A percentile compares a stretch with the other conserved stretches of the same genome.
These are phyloP conservation scores for Penaeus vannamei DNA, from an alignment of 1,140 invertebrate genomes.

Conservation along the genomic window DNA sequence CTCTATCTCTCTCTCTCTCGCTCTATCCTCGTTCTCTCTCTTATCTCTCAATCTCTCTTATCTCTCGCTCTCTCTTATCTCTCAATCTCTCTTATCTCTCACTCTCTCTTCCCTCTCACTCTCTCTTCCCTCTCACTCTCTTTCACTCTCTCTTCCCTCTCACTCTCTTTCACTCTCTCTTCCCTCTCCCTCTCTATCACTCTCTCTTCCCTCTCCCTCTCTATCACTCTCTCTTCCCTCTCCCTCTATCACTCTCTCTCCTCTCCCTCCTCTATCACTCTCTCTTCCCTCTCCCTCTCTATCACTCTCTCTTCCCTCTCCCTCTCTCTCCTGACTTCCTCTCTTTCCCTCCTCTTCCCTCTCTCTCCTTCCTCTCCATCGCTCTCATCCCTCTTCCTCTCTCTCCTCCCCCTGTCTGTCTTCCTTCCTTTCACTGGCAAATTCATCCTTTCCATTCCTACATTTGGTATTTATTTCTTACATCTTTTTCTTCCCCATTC, in stretches of 20 bases:
- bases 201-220: too few relatives aligned
- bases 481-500: background rate
- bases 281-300: too few relatives aligned
- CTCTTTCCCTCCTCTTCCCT: too few relatives aligned
- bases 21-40: too few relatives aligned
- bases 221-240: background rate
- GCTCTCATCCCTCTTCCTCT: too few relatives aligned
- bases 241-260: background rate
- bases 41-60: too few relatives aligned
- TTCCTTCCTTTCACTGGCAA: background rate
- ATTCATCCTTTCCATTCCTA: background rate
- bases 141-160: background rate
- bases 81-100: too few relatives aligned
- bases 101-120: background rate
- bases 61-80: too few relatives aligned
- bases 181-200: too few relatives aligned
- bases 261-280: background rate
- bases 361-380: too few relatives aligned
- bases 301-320: too few relatives aligned
- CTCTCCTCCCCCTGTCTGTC: background rate
- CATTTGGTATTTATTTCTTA: background rate
- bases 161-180: too few relatives aligned
- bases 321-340: background rate
- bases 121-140: background rate
- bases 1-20: background rate